Evolutionary conservation across 2,797 vertebrate species (phyloP), one percentile per base, ranked within the genome.

Genomic region (Sebastes nivosus): DNA sequence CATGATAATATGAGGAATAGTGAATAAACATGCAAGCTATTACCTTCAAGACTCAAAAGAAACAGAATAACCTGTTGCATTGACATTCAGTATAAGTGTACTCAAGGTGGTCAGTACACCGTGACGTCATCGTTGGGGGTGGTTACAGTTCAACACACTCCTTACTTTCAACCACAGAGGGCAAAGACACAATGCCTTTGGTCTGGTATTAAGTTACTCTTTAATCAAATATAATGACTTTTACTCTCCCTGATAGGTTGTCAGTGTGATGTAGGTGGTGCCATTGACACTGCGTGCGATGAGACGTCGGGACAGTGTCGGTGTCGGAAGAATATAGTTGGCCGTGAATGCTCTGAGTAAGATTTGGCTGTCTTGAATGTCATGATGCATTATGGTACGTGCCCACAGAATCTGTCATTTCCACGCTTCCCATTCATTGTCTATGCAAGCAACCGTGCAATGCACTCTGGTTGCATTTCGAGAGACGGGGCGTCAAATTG

Each of bases 261-360:
- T 84, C 88, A 36, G 55, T 99, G 98, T 83, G 97, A 98, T 68
- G 36, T 97, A 0, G 98, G 98, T 11, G 98, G 97, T 14, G 95
- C 97, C 1, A 12, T 95, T 8, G 94, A 80, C 79, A 85, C 58
- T 2, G 36, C 20, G 0, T 99, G 98, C 61, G 86, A 93, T 0
- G 92, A 95, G 57, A 71, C 52, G 11, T 94, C 16, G 0, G 97
- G 97, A 63, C 92, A 87, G 30, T 99, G 98, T 90, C 88, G 1
- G 27, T 99, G 98, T 87, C 94, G 95, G 82, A 91, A 93, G 0
- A 96, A 98, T 5, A 0, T 99, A 1, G 85, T 93, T 64, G 97
- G 97, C 52, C 93, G 55, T 0, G 64, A 89, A 9, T 99, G 98
- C 89, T 95, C 22, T 1, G 88, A 96, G 98, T 99, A 95, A 97